Percentiles rank a stretch among this genome's conserved stretches.
phyloP scores from a whole-genome alignment of 2,113 vertebrate genomes.

The Petrocephalus microphthalmus region DNA sequence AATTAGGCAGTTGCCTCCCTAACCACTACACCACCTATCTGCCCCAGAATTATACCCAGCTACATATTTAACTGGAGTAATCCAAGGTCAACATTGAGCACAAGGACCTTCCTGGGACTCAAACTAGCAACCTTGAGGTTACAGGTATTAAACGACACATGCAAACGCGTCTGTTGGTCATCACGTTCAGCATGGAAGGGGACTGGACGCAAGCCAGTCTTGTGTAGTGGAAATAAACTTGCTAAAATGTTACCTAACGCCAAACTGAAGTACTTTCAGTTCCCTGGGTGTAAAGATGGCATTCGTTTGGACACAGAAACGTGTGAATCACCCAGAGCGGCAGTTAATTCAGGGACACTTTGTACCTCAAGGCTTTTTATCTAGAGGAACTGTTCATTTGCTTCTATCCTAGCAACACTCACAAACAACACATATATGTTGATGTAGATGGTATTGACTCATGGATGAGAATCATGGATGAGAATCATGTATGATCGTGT shows the following conservation, averaged over 20 bases:
- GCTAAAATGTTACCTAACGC: neutral
- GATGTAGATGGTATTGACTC: neutral
- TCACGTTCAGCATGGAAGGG: slow-evolving; percentile 22
- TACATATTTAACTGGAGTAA: neutral
- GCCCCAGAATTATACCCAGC: too few relatives aligned
- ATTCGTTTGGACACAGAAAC: neutral
- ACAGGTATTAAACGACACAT: neutral
- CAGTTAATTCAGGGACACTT: slow-evolving; percentile 1
- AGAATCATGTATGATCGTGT: neutral
- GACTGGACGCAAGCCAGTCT: slow-evolving; percentile 7
- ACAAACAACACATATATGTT: neutral
- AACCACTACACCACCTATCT: too few relatives aligned
- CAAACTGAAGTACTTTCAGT: neutral
- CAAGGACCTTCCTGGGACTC: neutral
- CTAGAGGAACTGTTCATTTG: neutral
- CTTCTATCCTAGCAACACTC: neutral
- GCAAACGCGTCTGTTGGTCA: slow-evolving; percentile 14
- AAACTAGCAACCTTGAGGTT: neutral
- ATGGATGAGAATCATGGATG: neutral
- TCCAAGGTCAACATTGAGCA: neutral
- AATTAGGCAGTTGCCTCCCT: too few relatives aligned
- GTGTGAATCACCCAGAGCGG: slow-evolving; percentile 1
- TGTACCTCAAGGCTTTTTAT: neutral
- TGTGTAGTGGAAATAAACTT: neutral
- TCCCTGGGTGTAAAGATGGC: neutral